Evolutionary conservation across 37 sponge, comb jelly and placozoan genomes (phyloP).

Genomic region (Crambe crambe): DNA sequence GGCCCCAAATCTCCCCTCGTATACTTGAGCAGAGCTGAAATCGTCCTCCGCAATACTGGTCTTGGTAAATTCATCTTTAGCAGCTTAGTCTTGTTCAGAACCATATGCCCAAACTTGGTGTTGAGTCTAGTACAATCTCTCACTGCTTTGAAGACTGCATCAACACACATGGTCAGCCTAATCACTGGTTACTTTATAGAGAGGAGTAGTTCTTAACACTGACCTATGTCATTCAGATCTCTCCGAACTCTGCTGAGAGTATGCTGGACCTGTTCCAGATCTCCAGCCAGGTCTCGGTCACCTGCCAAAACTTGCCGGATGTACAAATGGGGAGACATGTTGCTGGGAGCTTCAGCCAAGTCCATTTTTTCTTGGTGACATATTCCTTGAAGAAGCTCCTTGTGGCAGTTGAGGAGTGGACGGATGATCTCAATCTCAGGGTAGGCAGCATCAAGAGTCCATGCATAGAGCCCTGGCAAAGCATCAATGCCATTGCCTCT

Average conservation of each 20-base stretch:
- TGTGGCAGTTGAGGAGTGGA: constrained; percentile 53
- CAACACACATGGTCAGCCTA: no score
- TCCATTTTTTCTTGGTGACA: constrained; percentile 38
- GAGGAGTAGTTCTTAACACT: no score
- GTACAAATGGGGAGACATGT: constrained; percentile 19
- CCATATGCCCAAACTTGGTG: no score
- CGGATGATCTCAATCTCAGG: constrained; percentile 38
- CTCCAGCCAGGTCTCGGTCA: constrained; percentile 18
- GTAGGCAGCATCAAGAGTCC: neutral
- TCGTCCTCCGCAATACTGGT: no score
- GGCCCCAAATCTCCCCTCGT: no score
- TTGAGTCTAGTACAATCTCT: no score
- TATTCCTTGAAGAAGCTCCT: constrained; percentile 32
- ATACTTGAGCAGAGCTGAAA: no score
- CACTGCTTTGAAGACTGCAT: no score
- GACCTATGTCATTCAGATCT: constrained; percentile 30
- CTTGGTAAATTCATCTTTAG: no score
- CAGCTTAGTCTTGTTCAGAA: no score
- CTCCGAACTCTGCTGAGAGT: neutral
- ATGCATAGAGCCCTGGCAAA: constrained; percentile 32
- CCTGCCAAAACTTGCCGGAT: constrained; percentile 30
- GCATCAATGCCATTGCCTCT: constrained; percentile 62
- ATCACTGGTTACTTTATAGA: no score
- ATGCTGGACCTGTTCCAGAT: neutral
- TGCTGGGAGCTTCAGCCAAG: constrained; percentile 73